Conservation (phyloP, 23 tunicate species). For the Oikopleura albicans region DNA sequence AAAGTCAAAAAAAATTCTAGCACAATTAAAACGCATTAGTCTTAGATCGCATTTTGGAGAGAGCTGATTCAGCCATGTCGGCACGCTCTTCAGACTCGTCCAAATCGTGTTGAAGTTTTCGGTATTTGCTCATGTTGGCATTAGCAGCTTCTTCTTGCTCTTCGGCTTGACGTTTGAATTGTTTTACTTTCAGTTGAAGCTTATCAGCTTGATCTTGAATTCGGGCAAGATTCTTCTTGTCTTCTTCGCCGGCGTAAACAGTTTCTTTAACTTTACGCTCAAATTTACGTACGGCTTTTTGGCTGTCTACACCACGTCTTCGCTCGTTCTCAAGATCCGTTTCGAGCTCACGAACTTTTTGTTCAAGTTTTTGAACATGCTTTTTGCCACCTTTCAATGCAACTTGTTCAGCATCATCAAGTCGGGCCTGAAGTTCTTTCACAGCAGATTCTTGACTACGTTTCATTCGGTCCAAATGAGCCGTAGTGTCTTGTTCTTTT, state of each 20-base stretch:
- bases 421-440: slow-evolving; percentile 77
- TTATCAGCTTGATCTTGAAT: background rate
- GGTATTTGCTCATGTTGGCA: too few species aligned
- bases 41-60: too few species aligned
- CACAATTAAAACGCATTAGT: too few species aligned
- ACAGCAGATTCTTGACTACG: slow-evolving; percentile 78
- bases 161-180: too few species aligned
- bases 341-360: background rate
- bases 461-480: slow-evolving; percentile 87
- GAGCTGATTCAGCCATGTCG: too few species aligned
- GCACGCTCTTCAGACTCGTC: too few species aligned
- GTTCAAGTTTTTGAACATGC: background rate
- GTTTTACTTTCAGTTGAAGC: background rate
- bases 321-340: background rate
- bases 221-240: background rate
- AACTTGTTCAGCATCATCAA: slow-evolving; percentile 97
- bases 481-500: slow-evolving; percentile 47
- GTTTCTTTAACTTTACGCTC: too few species aligned
- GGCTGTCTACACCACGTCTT: background rate
- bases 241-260: too few species aligned
- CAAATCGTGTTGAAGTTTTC: too few species aligned
- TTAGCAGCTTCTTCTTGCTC: too few species aligned
- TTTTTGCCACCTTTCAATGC: slow-evolving; percentile 21
- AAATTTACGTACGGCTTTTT: background rate
- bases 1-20: too few species aligned